These are phyloP conservation scores for Drosophila quinaria DNA, from an alignment of 2,888 invertebrate species.

Conservation along the genomic window DNA sequence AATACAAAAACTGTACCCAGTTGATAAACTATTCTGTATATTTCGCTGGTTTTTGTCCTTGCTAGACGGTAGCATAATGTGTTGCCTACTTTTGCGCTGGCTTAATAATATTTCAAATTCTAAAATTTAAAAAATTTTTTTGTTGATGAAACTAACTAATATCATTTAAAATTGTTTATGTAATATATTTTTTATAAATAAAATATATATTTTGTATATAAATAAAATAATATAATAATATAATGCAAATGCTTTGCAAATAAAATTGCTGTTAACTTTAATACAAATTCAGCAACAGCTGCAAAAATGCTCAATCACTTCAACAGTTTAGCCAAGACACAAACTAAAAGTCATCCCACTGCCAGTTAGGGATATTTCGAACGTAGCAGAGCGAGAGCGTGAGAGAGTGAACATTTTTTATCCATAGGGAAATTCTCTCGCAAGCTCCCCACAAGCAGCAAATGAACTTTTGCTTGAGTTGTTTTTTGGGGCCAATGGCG, in stretches of 20 bases:
- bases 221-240: too few species aligned
- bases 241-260: too few species aligned
- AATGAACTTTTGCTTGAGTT: constrained; percentile 46
- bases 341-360: background rate
- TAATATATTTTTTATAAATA: too few species aligned
- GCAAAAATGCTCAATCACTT: background rate
- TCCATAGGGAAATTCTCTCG: constrained; percentile 44
- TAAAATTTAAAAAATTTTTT: too few species aligned
- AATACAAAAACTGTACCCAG: constrained; percentile 8
- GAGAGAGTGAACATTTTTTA: constrained; percentile 2
- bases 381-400: background rate
- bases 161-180: too few species aligned
- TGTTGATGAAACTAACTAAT: too few species aligned
- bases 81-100: constrained; percentile 40
- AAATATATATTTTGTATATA: too few species aligned
- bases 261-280: too few species aligned
- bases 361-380: constrained; percentile 1
- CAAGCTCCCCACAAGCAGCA: constrained; percentile 31
- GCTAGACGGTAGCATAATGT: background rate
- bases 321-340: constrained; percentile 3
- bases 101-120: too few species aligned
- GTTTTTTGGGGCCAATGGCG: constrained; percentile 5
- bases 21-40: background rate
- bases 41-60: constrained; percentile 2
- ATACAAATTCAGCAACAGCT: too few species aligned